Evolutionary conservation across 2,797 vertebrate genomes (phyloP), one percentile per base, ranked within the genome.

Genomic region (Spinibarbus caldwelli): DNA sequence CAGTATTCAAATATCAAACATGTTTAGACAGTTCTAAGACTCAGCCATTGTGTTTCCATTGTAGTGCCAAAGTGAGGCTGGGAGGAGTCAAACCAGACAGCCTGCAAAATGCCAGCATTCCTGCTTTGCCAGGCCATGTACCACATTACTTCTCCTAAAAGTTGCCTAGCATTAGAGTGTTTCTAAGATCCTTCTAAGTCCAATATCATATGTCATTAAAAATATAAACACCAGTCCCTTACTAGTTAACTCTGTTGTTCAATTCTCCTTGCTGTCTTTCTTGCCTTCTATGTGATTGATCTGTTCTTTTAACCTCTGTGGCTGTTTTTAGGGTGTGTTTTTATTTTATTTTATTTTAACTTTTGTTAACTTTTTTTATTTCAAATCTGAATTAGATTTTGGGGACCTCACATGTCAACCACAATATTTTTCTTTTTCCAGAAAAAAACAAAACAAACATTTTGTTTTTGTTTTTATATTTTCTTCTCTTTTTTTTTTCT

Each of bases 21-120:
- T 80, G 77, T 80, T 76, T 68, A 43, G 82, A 45, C 77, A 14
- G 82, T 76, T 73, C 19, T 62, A 76, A 80, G 70, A 31, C 59
- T 79, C 68, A 1, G 17, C 19, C 26, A 36, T 47, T 72, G 47
- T 73, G 52, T 80, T 84, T 41, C 34, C 6, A 75, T 80, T 84
- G 76, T 84, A 36, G 57, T 84, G 70, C 71, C 68, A 84, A 84
- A 80, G 57, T 71, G 62, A 79, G 43, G 62, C 31, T 9, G 6
- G 49, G 71, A 59, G 80, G 19, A 21, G 43, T 77, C 72, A 38
- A 77, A 68, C 52, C 26, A 31, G 4, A 82, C 26, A 45, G 38
- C 26, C 68, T 21, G 66, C n/a, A 34, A 81, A 81, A 41, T 81
- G 47, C 41, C 36, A 66, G 43, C 57, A 76, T 47, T 47, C 71